Evolutionary conservation across 1,140 invertebrate species (phyloP).

Genomic region (Drosophila pseudoananassae): DNA sequence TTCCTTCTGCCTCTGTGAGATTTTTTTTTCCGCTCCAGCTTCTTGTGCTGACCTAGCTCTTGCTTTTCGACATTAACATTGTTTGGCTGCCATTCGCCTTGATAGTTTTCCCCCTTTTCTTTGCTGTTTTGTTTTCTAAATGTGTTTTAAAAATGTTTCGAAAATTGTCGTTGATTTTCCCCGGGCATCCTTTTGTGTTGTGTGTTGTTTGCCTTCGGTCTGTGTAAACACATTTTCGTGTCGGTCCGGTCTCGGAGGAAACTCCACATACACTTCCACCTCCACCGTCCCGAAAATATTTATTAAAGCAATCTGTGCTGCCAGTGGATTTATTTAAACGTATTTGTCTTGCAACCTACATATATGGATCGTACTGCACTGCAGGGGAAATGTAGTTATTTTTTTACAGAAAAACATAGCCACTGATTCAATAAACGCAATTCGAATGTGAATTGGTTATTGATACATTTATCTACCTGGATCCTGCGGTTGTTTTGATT

Average conservation of each 20-base stretch:
- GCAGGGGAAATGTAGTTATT: slow-evolving; percentile 3
- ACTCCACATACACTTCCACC: not conserved
- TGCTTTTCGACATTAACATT: slow-evolving; percentile 63
- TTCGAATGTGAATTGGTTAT: slow-evolving; percentile 36
- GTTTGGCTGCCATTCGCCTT: slow-evolving; percentile 39
- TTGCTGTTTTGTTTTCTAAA: slow-evolving; percentile 62
- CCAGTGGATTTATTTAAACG: slow-evolving; percentile 67
- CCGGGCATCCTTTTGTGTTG: slow-evolving; percentile 19
- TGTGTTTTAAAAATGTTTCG: slow-evolving; percentile 76
- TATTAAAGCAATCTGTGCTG: slow-evolving; percentile 77
- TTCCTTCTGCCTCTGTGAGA: not conserved
- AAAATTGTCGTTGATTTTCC: slow-evolving; percentile 68
- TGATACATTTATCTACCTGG: slow-evolving; percentile 23
- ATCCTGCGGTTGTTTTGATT: slow-evolving; percentile 10
- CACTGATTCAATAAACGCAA: slow-evolving; percentile 26
- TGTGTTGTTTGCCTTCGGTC: slow-evolving; percentile 9
- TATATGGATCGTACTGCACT: slow-evolving; percentile 45
- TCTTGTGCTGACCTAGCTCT: slow-evolving; percentile 61
- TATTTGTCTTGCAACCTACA: slow-evolving; percentile 68
- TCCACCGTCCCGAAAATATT: slow-evolving; percentile 50
- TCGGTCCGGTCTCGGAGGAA: slow-evolving; percentile 5
- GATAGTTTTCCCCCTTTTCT: slow-evolving; percentile 22
- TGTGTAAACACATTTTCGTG: slow-evolving; percentile 64
- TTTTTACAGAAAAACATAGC: slow-evolving; percentile 8
- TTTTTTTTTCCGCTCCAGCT: not conserved